Base-by-base conservation (phyloP, 2,113 vertebrate species). In the Lasiurus cinereus region DNA sequence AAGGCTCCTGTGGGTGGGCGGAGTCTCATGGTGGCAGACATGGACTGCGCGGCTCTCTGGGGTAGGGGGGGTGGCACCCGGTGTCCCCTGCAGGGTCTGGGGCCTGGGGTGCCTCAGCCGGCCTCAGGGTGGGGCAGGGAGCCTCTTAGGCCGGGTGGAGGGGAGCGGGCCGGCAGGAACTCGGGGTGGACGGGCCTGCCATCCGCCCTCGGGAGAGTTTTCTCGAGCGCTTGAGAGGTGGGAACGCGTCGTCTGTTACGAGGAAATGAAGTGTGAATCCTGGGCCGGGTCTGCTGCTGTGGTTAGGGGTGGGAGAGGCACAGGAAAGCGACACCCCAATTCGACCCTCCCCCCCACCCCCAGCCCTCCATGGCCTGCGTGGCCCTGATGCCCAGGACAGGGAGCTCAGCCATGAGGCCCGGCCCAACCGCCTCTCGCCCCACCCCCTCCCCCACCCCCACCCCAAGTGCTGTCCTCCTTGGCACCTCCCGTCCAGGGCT, bases 211-310 rank as follows among this genome's bases (percentile, higher is more conserved):
- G 8, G 62, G 46, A 76, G 64, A 70, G 46, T n/a, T 59, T 43
- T 66, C 73, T 91, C 52, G 8, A 59, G 92, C 29, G 5, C 14
- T 76, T 24, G 12, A 79, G 64, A 90, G 50, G 54, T 70, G 79
- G 94, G 64, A 56, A 50, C 83, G 43, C 4, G 21, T 29, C 83
- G 39, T 39, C 39, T 56, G 77, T 89, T 56, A 3, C 31, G 64
- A 79, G 85, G 89, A 88, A 78, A 89, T 91, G 54, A 69, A 93
- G 94, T 93, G 92, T 96, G 94, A 92, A 92, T 90, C 96, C 96
- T 94, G 90, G 43, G 5, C 36, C 31, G 69, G 87, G 56, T 79
- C 88, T 64, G 64, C 84, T 62, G 52, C 48, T 70, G 83, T 50
- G 95, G 94, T 74, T 88, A 77, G 77, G 64, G 66, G 72, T 39